Evolutionary conservation across 2,888 invertebrate species (phyloP).

Genomic region (Orthosia incerta): DNA sequence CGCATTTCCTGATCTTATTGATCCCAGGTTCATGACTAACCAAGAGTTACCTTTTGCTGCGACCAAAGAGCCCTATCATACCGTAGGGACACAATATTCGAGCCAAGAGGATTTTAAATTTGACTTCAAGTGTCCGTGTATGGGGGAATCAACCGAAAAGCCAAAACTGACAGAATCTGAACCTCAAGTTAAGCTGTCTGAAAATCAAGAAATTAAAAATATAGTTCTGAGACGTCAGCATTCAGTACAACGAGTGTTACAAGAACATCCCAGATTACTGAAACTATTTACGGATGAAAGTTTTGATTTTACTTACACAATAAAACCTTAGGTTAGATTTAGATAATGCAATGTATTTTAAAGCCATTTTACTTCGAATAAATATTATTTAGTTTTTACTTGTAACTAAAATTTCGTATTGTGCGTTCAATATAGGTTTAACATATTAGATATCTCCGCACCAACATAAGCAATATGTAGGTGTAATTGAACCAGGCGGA

Average conservation of each 20-base stretch:
- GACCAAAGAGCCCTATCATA: conserved; percentile 77
- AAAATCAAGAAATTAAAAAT: conserved; percentile 66
- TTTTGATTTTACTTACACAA: conserved; percentile 74
- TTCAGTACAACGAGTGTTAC: conserved; percentile 76
- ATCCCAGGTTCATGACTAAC: conserved; percentile 72
- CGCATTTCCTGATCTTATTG: conserved; percentile 67
- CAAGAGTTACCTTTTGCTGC: conserved; percentile 78
- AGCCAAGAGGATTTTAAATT: conserved; percentile 78
- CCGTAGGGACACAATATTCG: conserved; percentile 83
- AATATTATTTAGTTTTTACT: conserved; percentile 19
- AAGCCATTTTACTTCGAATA: conserved; percentile 35
- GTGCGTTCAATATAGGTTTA: conserved; percentile 22
- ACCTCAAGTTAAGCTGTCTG: conserved; percentile 50
- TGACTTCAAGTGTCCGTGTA: conserved; percentile 75
- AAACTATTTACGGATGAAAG: conserved; percentile 84
- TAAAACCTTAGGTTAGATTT: conserved; percentile 50
- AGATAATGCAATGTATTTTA: conserved; percentile 57
- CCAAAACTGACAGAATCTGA: conserved; percentile 29
- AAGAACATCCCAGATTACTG: conserved; percentile 79
- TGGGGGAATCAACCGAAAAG: conserved; percentile 50
- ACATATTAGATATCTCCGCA: conserved; percentile 9
- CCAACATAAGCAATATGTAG: conserved; percentile 54
- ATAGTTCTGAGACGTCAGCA: conserved; percentile 74
- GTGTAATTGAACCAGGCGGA: conserved; percentile 75
- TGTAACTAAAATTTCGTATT: conserved; percentile 29